Base-by-base conservation (phyloP, 2,797 vertebrate species). In the Micromesistius poutassou region DNA sequence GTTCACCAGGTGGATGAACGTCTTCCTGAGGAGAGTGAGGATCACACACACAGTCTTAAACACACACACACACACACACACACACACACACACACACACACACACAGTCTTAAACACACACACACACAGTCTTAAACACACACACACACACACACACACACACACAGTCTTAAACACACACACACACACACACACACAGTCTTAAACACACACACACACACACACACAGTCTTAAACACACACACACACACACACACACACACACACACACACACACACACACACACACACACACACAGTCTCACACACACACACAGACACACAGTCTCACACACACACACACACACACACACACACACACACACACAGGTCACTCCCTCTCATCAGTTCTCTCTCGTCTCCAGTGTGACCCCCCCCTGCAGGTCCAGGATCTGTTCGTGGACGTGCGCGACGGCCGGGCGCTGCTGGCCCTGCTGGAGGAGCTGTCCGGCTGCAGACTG, bases 1-100 rank as follows among this genome's bases (percentile, higher is more conserved):
- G 9, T 98, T 97, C 80, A 97, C 96, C 55, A 94, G 95, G 33
- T 97, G 96, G 96, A 96, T 98, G 76, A 97, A 98, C 80, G 90
- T 95, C 31, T 94, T 96, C 73, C 94, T 98, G 79, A 95, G 94
- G 87, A 95, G 93, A 90, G 97, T 97, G 90, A 94, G 93, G 30
- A 31, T 1, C 0, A 19, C 55, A 71, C 70, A 71, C 70, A 71
- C 28, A n/a, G n/a, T n/a, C n/a, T n/a, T n/a, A n/a, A n/a, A 71
- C 55, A 42, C 5, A 40, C 55, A 62, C 55, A 66, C 55, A 55
- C 50, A 55, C 50, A 55, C 50, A 55, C 50, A 50, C 4, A 40
- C 50, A 55, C 19, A 55, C 50, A 50, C 4, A 40, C 42, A 46
- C 14, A 46, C 42, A 42, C 40, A 42, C 40, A 42, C 40, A 42